Conservation (phyloP, 2,888 invertebrate genomes). For the Emmelina monodactyla region DNA sequence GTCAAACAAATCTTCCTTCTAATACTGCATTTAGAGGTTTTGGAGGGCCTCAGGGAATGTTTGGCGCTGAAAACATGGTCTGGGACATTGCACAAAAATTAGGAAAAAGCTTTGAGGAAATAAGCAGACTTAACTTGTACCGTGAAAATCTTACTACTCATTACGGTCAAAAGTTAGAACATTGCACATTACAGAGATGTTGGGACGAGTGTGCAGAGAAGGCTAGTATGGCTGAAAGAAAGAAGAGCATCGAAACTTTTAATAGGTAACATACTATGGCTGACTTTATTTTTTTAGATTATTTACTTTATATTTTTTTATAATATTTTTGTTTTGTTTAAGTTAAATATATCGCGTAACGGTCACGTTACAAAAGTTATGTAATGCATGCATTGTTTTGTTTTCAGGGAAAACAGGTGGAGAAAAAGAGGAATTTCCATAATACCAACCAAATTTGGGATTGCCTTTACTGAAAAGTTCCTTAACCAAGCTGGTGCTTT, state of each 20-base stretch:
- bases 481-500: conserved; percentile 90
- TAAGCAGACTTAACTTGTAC: conserved; percentile 79
- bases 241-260: conserved; percentile 68
- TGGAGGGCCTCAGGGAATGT: conserved; percentile 92
- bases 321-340: conserved; percentile 21
- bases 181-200: conserved; percentile 78
- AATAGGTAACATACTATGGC: conserved; percentile 67
- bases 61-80: conserved; percentile 80
- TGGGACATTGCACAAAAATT: conserved; percentile 77
- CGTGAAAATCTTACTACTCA: conserved; percentile 79
- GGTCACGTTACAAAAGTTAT: too few species aligned
- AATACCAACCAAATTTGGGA: conserved; percentile 85
- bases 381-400: too few species aligned
- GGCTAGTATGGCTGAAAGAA: conserved; percentile 70
- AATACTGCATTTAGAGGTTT: conserved; percentile 95
- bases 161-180: conserved; percentile 75
- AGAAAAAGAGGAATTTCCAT: conserved; percentile 85
- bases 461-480: conserved; percentile 78
- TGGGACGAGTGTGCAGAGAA: conserved; percentile 80
- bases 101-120: conserved; percentile 68
- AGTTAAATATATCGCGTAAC: too few species aligned
- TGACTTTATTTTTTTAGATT: background rate
- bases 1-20: conserved; percentile 89
- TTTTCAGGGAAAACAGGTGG: conserved; percentile 78
- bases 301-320: background rate